A percentile compares a stretch with the other conserved stretches of the same genome.
Evolutionary conservation across 1,140 invertebrate genomes (phyloP).

Genomic region (Hypothenemus hampei): DNA sequence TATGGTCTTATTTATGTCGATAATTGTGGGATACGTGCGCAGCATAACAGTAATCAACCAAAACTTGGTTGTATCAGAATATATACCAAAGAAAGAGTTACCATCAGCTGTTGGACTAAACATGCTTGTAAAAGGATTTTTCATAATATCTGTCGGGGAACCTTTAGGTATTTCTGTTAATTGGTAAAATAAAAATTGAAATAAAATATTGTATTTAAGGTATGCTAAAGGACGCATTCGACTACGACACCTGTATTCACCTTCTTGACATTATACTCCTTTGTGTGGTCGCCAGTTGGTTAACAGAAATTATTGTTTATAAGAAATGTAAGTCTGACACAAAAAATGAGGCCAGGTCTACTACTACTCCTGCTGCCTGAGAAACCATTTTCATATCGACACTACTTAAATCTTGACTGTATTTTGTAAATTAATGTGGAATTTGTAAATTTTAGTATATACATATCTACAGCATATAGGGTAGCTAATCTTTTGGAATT

Average conservation of each 20-base stretch:
- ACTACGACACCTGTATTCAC: constrained; percentile 28
- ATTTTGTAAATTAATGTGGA: neutral
- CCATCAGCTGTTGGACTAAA: constrained; percentile 65
- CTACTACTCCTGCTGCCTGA: constrained; percentile 1
- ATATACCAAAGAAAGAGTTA: constrained; percentile 54
- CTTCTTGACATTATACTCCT: constrained; percentile 22
- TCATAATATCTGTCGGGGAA: constrained; percentile 60
- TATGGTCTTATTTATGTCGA: constrained; percentile 47
- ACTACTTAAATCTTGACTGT: neutral
- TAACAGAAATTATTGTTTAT: constrained; percentile 21
- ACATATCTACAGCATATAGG: neutral
- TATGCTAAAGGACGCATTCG: constrained; percentile 29
- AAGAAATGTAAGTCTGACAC: constrained; percentile 4
- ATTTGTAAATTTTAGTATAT: neutral
- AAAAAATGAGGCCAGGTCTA: neutral
- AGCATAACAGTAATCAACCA: constrained; percentile 65
- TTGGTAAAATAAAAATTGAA: neutral
- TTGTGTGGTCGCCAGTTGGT: constrained; percentile 19
- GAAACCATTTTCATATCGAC: neutral
- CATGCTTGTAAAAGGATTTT: constrained; percentile 67
- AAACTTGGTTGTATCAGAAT: constrained; percentile 64
- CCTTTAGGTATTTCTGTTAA: constrained; percentile 51
- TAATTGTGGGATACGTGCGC: constrained; percentile 57
- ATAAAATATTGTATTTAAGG: constrained; percentile 15
- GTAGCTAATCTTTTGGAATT: neutral